A percentile compares a stretch with the other conserved stretches of the same genome.
Conservation (phyloP, 2,888 invertebrate species). For the Aleiodes alternator region DNA sequence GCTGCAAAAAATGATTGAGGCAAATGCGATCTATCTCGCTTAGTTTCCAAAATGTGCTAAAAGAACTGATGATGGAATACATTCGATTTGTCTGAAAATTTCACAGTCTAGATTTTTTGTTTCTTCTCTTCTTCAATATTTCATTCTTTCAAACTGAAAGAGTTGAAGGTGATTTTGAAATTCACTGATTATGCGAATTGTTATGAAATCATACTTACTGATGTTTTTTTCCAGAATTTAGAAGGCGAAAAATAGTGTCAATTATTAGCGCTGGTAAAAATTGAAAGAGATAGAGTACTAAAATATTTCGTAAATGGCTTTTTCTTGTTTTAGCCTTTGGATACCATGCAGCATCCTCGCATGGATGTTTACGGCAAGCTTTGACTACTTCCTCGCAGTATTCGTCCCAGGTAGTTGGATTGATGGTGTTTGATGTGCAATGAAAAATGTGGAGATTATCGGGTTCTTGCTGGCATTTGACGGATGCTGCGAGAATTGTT, state of each 20-base stretch:
- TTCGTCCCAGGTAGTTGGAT: slow-evolving; percentile 79
- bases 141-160: background rate
- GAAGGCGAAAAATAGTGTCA: slow-evolving; percentile 50
- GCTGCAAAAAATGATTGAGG: too few relatives aligned
- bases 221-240: slow-evolving; percentile 40
- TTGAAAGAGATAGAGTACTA: slow-evolving; percentile 61
- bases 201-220: slow-evolving; percentile 42
- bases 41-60: too few relatives aligned
- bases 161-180: background rate
- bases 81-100: background rate
- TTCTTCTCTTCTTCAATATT: background rate
- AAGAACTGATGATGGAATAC: background rate
- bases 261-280: slow-evolving; percentile 59
- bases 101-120: background rate
- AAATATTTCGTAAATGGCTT: slow-evolving; percentile 73
- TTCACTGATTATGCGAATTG: background rate
- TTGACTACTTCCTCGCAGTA: slow-evolving; percentile 76
- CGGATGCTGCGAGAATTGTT: slow-evolving; percentile 58
- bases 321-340: slow-evolving; percentile 71
- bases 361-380: slow-evolving; percentile 76
- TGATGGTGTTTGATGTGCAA: slow-evolving; percentile 79
- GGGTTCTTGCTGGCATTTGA: slow-evolving; percentile 53
- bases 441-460: slow-evolving; percentile 77
- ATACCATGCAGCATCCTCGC: slow-evolving; percentile 76
- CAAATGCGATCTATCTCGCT: too few relatives aligned